Base-by-base conservation (phyloP, 1,140 invertebrate genomes). In the Euwallacea similis region DNA sequence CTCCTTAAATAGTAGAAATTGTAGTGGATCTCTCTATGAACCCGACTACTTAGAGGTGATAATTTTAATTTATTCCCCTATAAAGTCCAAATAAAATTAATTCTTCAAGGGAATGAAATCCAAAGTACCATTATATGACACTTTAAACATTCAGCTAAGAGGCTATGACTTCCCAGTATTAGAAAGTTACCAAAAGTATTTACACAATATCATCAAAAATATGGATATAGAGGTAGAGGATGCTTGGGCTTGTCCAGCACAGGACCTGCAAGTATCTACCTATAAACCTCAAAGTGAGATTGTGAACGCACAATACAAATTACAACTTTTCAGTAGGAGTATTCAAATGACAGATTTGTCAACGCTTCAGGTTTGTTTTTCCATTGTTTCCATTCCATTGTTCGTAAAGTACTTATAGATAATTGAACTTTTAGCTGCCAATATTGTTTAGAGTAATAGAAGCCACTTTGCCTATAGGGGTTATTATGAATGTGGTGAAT, bases 151-250 rank as follows among this genome's bases (percentile, higher is more conserved):
- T 44, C 89, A 91, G 84, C 82, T 96, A 33, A 92, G 87, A 77
- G 89, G 93, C 6, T 94, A 95, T 78, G 90, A 94, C 79, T 97
- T 87, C 83, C 86, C 91, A 9, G 76, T 93, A 8, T 79, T 97
- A 54, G 94, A 97, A 83, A 88, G 82, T 75, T 95, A 88, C 79
- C 92, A 93, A 80, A 88, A 86, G 76, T 90, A 90, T 77, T 83
- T 96, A 59, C 88, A 94, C 76, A 87, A 86, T 76, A 81, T 92
- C 73, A 88, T 91, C 42, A 86, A 89, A 76, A 83, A 86, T 60
- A 85, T 96, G 83, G 89, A 90, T 43, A 81, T 96, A 66, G 88
- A 92, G 75, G 87, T 94, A 43, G 88, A 90, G 73, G 88, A 94
- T 64, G 85, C 90, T 80, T 95, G 90, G 87, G 88, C 90, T 2